phyloP scores from a whole-genome alignment of 2,888 invertebrate genomes.

The Dynastes grantii region DNA sequence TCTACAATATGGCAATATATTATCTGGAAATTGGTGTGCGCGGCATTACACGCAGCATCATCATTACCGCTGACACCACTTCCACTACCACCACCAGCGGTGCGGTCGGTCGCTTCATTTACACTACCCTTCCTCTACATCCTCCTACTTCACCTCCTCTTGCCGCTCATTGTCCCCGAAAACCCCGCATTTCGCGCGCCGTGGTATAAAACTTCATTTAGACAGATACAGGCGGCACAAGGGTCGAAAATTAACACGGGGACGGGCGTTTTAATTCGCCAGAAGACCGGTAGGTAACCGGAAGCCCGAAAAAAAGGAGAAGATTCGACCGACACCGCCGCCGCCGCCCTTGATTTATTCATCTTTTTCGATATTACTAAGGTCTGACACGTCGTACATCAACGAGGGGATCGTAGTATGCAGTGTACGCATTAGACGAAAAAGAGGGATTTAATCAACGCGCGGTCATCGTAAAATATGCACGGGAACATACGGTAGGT shows the following conservation, averaged over 20 bases:
- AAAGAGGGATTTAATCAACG: slow-evolving; percentile 34
- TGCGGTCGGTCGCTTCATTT: slow-evolving; percentile 21
- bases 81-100: not conserved
- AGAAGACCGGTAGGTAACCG: slow-evolving; percentile 12
- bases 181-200: not conserved
- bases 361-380: slow-evolving; percentile 40
- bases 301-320: not conserved
- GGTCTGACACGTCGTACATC: slow-evolving; percentile 39
- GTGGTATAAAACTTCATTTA: slow-evolving; percentile 31
- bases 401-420: not conserved
- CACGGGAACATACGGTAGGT: slow-evolving; percentile 25
- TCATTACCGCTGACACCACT: slow-evolving; percentile 24
- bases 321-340: not conserved
- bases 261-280: slow-evolving; percentile 26
- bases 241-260: slow-evolving; percentile 27
- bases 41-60: slow-evolving; percentile 37
- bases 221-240: not conserved
- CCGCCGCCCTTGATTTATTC: slow-evolving; percentile 33
- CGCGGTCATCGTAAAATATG: slow-evolving; percentile 40
- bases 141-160: no score
- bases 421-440: not conserved
- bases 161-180: not conserved
- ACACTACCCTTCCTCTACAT: not conserved
- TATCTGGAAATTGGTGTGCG: slow-evolving; percentile 36
- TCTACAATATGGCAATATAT: slow-evolving; percentile 33